These are phyloP conservation scores for Galerucella nymphaeae DNA, from an alignment of 2,888 invertebrate species.

Conservation along the genomic window DNA sequence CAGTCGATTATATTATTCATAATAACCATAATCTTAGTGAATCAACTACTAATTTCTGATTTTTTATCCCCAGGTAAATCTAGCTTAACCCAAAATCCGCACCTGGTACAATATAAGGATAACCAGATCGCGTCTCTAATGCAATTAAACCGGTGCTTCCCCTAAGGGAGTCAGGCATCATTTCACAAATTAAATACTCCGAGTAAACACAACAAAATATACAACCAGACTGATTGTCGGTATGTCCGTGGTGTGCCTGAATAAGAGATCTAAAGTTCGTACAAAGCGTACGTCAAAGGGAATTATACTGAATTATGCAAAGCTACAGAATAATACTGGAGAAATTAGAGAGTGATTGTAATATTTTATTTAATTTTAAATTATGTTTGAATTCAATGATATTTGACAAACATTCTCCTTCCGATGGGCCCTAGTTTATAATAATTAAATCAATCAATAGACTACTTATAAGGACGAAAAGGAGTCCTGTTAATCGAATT, in stretches of 20 bases:
- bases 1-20: too few relatives aligned
- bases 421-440: neutral
- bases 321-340: neutral
- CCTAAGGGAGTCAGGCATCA: slow-evolving; percentile 50
- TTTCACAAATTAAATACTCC: slow-evolving; percentile 52
- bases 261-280: slow-evolving; percentile 37
- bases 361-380: neutral
- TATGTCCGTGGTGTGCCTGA: slow-evolving; percentile 19
- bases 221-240: slow-evolving; percentile 37
- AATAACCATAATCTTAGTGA: too few relatives aligned
- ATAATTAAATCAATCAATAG: neutral
- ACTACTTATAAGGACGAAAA: neutral
- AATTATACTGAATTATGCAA: slow-evolving; percentile 38
- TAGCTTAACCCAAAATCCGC: slow-evolving; percentile 15
- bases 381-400: neutral
- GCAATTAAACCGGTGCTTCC: slow-evolving; percentile 41
- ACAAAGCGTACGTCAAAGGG: slow-evolving; percentile 37
- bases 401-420: too few relatives aligned
- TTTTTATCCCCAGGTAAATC: too few relatives aligned
- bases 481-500: neutral
- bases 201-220: slow-evolving; percentile 47
- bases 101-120: slow-evolving; percentile 23
- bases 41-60: too few relatives aligned
- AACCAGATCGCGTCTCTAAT: slow-evolving; percentile 36
- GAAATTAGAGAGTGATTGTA: neutral